phyloP scores from a whole-genome alignment of 1,140 invertebrate genomes.

The Goniozus legneri region DNA sequence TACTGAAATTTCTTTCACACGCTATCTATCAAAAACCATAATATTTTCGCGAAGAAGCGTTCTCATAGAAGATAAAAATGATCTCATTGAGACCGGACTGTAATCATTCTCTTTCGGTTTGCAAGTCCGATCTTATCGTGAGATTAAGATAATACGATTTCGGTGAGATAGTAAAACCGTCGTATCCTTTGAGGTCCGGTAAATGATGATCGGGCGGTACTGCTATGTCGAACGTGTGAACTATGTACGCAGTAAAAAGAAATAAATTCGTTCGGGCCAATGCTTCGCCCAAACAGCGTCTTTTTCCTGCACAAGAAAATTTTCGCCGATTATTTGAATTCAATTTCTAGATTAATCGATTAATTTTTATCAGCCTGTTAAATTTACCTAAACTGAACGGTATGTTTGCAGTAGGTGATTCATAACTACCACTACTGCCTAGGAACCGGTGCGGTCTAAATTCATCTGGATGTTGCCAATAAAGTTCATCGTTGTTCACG shows the following conservation, averaged over 20 bases:
- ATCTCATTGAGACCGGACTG: too few relatives aligned
- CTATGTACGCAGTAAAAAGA: conserved; percentile 54
- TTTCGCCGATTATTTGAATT: conserved; percentile 10
- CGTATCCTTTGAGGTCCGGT: conserved; percentile 44
- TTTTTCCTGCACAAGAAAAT: too few relatives aligned
- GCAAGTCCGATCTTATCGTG: conserved; percentile 14
- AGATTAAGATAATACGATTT: conserved; percentile 47
- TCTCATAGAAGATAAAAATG: too few relatives aligned
- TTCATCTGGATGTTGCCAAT: conserved; percentile 67
- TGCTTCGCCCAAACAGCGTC: conserved; percentile 62
- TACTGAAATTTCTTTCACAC: too few relatives aligned
- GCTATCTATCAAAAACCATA: too few relatives aligned
- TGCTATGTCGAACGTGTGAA: conserved; percentile 55
- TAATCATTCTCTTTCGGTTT: too few relatives aligned
- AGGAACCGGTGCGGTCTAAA: conserved; percentile 75
- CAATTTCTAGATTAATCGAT: too few relatives aligned
- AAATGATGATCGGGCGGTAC: conserved; percentile 29
- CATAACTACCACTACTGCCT: conserved; percentile 58
- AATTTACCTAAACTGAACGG: conserved; percentile 68
- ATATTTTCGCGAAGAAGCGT: too few relatives aligned
- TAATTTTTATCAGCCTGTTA: too few relatives aligned
- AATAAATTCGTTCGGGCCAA: conserved; percentile 59
- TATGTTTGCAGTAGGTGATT: conserved; percentile 59
- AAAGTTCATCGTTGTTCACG: conserved; percentile 62
- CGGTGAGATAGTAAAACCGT: conserved; percentile 56